Evolutionary conservation across 1,140 invertebrate species (phyloP), one percentile per base, ranked within the genome.

Genomic region (Drosophila bifasciata): DNA sequence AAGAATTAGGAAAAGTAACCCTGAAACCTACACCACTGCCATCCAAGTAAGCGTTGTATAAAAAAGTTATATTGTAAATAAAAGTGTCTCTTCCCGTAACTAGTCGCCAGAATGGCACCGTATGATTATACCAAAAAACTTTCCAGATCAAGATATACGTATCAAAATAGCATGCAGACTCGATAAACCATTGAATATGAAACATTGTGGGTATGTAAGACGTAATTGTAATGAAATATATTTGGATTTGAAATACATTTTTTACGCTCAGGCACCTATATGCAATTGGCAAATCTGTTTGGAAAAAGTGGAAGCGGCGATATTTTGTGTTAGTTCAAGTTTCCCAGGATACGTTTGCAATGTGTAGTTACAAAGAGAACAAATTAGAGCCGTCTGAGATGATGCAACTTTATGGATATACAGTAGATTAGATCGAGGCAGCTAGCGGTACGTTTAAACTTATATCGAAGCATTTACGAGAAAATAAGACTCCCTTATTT

Each of bases 271-370:
- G 97, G 11, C 96, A 98, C 91, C 93, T 99, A 19, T 99, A 97
- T 92, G 97, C 97, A 5, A 94, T 98, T 79, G 99, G 99, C 21
- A 99, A 99, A 93, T 96, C 96, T 62, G 97, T 99, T 1, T 99
- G 99, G 99, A 99, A 99, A 91, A 99, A 99, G 92, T 99, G 98
- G 98, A 99, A 99, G 92, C 97, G 97, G 89, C 94, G 99, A 63
- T 99, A 99, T 92, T 99, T 98, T 94, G 98, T 99, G 62, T 93
- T 99, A 53, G 98, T 99, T 41, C 99, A 99, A 94, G 98, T 99
- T 15, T 99, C 98, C 40, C 99, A 99, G 93, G 99, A 99, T 92
- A 99, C 98, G 28, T 99, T 99, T 94, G 99, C 98, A 23, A 98
- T 99, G 95, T 99, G 99, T 93, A 99, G 97, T 89, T 99, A 99